phyloP scores from a whole-genome alignment of 2,113 vertebrate genomes.

The Dipodomys spectabilis region DNA sequence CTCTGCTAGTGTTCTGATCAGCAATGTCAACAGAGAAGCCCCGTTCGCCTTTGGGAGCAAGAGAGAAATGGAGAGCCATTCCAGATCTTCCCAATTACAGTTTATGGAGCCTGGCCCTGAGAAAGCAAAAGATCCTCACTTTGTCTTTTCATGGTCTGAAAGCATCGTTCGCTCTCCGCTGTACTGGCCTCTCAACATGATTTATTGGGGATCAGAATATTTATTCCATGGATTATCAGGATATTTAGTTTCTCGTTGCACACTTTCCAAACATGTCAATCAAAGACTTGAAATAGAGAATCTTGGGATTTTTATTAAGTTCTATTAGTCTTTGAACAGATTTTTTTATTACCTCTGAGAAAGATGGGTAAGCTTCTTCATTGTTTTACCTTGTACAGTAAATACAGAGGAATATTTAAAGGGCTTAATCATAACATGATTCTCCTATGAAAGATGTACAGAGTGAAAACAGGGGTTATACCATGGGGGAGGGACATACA shows the following conservation, averaged over 20 bases:
- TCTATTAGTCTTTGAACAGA: background rate
- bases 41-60: constrained; percentile 27
- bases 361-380: background rate
- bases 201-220: too few relatives aligned
- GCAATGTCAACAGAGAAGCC: constrained; percentile 72
- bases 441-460: background rate
- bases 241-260: background rate
- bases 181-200: background rate
- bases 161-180: background rate
- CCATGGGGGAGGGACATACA: too few relatives aligned
- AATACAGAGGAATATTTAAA: background rate
- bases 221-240: background rate
- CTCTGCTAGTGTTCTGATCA: constrained; percentile 73
- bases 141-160: constrained; percentile 18
- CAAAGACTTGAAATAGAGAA: background rate
- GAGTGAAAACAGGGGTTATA: too few relatives aligned
- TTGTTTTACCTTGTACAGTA: background rate
- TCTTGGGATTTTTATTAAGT: background rate
- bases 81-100: constrained; percentile 74
- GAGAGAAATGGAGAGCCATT: constrained; percentile 58
- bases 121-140: constrained; percentile 55
- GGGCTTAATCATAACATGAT: background rate
- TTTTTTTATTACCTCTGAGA: background rate
- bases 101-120: constrained; percentile 24
- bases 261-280: background rate